Evolutionary conservation across 2,888 invertebrate species (phyloP), one percentile per base, ranked within the genome.

Genomic region (Gari tellinella): DNA sequence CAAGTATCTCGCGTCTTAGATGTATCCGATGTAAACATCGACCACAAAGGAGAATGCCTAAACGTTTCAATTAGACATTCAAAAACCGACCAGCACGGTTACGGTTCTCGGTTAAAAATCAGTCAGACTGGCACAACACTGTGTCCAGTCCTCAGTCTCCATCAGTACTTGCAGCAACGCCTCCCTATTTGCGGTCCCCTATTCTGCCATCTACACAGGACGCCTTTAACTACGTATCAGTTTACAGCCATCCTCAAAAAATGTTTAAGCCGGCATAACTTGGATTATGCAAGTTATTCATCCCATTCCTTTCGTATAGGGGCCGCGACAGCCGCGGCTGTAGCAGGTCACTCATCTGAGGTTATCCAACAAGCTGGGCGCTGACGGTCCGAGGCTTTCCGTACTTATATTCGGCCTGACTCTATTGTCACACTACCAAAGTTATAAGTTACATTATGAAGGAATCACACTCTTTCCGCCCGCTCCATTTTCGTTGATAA

Each of bases 261-360:
- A 45, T 17, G 55, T 5, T 60, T 14, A 40, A n/a, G n/a, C n/a
- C n/a, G n/a, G n/a, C n/a, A n/a, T n/a, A n/a, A n/a, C n/a, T n/a
- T n/a, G n/a, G n/a, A 48, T 12, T 14, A 38, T 3, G 45, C 19
- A 14, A 38, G 15, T 14, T 64, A 38, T n/a, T 61, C 43, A 38
- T 53, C 68, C 3, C 74, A 65, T 41, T 68, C 68, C n/a, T 73
- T 72, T 38, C 21, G 72, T 17, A 72, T 66, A n/a, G 66, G 66
- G 14, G 57, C 56, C 1, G 72, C 57, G 12, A 60, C 63, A 37
- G 21, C 57, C 10, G 66, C 61, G 17, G 49, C 58, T 7, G 25
- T 53, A n/a, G 15, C 17, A 2, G 67, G 67, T 26, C 17, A 25
- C 19, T 49, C 67, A 3, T 46, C 25, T 1, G 73, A 58, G 7